Conservation (phyloP, 2,888 invertebrate genomes). For the Drosophila tanythrix region DNA sequence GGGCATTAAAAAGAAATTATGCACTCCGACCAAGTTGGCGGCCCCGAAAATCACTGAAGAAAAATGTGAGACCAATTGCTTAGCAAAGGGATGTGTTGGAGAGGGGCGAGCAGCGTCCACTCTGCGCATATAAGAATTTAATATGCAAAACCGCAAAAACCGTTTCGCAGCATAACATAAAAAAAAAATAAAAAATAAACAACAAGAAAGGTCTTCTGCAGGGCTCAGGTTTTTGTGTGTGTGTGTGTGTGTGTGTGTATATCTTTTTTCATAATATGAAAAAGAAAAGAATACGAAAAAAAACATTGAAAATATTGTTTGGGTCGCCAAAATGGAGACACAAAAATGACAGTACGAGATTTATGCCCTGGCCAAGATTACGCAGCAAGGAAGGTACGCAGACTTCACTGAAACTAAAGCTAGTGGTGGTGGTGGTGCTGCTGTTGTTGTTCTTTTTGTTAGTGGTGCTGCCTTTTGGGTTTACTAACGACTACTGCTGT, state of each 20-base stretch:
- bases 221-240: conserved; percentile 16
- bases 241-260: conserved; percentile 44
- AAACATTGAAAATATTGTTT: conserved; percentile 82
- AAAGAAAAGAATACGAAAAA: conserved; percentile 13
- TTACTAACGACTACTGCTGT: conserved; percentile 61
- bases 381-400: conserved; percentile 57
- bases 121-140: conserved; percentile 74
- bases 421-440: conserved; percentile 9
- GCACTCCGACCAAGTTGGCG: conserved; percentile 79
- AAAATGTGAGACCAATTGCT: conserved; percentile 59
- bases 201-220: conserved; percentile 46
- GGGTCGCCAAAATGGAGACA: conserved; percentile 83
- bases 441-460: conserved; percentile 7
- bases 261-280: conserved; percentile 74
- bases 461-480: conserved; percentile 22
- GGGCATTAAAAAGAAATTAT: conserved; percentile 81
- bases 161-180: conserved; percentile 62
- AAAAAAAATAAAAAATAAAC: conserved; percentile 47
- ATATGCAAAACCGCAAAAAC: conserved; percentile 83
- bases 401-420: conserved; percentile 16
- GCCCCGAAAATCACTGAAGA: conserved; percentile 75
- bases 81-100: background rate
- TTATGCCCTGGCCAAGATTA: conserved; percentile 81
- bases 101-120: background rate
- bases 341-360: conserved; percentile 83